Conservation (phyloP, 2,888 invertebrate species). For the Ichneumoninae sp. region DNA sequence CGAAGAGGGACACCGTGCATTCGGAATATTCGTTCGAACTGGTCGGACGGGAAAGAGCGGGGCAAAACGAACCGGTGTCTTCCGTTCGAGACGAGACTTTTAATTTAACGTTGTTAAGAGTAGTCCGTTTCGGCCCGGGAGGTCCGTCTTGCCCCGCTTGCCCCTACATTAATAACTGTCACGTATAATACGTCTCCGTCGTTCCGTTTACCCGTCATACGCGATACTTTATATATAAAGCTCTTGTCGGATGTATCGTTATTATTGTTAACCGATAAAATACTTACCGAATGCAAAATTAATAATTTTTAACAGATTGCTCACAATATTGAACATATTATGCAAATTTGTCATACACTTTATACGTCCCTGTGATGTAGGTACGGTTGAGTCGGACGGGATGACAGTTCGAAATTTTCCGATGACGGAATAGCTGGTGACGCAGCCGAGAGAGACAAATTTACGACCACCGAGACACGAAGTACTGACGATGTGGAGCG, state of each 20-base stretch:
- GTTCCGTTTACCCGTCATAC: neutral
- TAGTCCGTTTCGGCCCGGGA: neutral
- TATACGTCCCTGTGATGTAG: neutral
- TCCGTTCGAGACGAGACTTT: neutral
- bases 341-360: neutral
- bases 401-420: slow-evolving; percentile 9
- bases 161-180: neutral
- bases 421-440: slow-evolving; percentile 10
- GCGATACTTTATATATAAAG: neutral
- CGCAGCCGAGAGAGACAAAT: slow-evolving; percentile 22
- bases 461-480: slow-evolving; percentile 14
- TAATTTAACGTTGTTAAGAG: neutral
- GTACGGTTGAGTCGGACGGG: neutral
- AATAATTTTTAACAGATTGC: neutral
- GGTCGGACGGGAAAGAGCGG: neutral
- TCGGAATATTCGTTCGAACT: neutral
- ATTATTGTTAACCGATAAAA: neutral
- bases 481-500: slow-evolving; percentile 6
- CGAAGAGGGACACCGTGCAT: neutral
- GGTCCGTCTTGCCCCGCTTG: neutral
- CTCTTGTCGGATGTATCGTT: neutral
- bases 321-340: neutral
- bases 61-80: neutral
- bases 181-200: neutral
- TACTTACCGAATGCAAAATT: neutral